Evolutionary conservation across 2,888 invertebrate species (phyloP).

Genomic region (Volucella zonaria): DNA sequence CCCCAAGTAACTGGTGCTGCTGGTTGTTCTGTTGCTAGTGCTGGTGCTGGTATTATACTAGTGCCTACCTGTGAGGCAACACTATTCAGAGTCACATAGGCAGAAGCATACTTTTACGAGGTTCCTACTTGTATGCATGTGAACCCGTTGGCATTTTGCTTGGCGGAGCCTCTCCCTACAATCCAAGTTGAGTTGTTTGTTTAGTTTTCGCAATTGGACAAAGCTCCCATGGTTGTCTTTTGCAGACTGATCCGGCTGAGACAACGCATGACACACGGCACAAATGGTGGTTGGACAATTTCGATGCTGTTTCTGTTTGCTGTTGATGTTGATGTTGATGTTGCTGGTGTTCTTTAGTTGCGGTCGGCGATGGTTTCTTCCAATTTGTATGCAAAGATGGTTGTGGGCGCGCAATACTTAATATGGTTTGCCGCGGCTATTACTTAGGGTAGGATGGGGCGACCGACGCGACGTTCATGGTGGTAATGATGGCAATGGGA

Average conservation of each 20-base stretch:
- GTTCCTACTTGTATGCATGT: conserved; percentile 25
- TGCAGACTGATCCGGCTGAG: conserved; percentile 25
- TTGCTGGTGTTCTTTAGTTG: conserved; percentile 23
- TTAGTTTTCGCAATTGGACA: conserved; percentile 19
- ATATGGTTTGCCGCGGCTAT: conserved; percentile 50
- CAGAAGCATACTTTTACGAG: background rate
- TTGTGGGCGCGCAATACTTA: conserved; percentile 63
- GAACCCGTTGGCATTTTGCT: conserved; percentile 57
- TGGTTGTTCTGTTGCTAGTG: background rate
- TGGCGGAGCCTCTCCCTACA: conserved; percentile 11
- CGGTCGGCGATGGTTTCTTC: conserved; percentile 49
- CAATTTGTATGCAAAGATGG: conserved; percentile 68
- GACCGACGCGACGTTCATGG: conserved; percentile 11
- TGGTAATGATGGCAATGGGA: conserved; percentile 27
- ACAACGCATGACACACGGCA: conserved; percentile 23
- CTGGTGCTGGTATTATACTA: background rate
- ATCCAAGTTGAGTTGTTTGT: conserved; percentile 12
- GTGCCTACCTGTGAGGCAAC: too few species aligned
- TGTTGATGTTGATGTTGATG: background rate
- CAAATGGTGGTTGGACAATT: conserved; percentile 16
- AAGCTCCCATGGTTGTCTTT: conserved; percentile 6
- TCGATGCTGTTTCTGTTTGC: background rate
- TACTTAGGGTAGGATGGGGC: conserved; percentile 30
- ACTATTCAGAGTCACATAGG: too few species aligned
- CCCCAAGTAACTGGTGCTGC: conserved; percentile 39